phyloP scores from a whole-genome alignment of 2,888 invertebrate genomes.

The Petrolisthes manimaculis region DNA sequence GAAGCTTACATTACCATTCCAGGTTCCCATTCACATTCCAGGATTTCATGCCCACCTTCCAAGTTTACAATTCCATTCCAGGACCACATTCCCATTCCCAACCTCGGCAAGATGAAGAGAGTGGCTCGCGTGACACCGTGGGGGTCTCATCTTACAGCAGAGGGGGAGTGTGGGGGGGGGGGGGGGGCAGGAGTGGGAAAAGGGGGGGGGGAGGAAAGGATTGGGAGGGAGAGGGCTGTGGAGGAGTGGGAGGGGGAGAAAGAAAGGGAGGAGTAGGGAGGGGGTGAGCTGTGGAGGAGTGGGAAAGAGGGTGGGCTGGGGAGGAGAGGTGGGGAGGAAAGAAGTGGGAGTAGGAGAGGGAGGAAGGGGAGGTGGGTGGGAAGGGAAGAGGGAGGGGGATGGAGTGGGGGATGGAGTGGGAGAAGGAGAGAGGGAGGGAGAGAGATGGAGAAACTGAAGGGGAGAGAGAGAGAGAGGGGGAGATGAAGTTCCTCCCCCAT shows the following conservation, averaged over 20 bases:
- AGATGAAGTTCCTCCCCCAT: no score
- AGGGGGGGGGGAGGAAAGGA: not conserved
- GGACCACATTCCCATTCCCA: not conserved
- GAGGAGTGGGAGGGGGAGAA: slow-evolving; percentile 9
- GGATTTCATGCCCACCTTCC: not conserved
- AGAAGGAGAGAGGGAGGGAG: not conserved
- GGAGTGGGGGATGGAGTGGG: not conserved
- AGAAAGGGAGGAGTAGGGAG: slow-evolving; percentile 1
- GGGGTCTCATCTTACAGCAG: not conserved
- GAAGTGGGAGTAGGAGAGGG: not conserved
- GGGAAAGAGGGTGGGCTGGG: not conserved
- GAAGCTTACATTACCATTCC: not conserved
- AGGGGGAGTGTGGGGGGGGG: not conserved
- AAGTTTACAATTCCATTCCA: not conserved
- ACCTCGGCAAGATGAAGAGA: not conserved
- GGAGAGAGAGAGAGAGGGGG: not conserved
- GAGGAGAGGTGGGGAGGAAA: not conserved
- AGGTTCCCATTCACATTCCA: no score
- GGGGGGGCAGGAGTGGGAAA: not conserved
- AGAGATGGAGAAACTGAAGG: not conserved
- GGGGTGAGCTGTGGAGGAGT: not conserved
- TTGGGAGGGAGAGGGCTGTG: not conserved
- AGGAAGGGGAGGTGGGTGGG: not conserved
- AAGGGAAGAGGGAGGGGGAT: not conserved
- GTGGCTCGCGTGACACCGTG: not conserved